Evolutionary conservation across 1,140 invertebrate genomes (phyloP).

Genomic region (Leptopilina clavipes): DNA sequence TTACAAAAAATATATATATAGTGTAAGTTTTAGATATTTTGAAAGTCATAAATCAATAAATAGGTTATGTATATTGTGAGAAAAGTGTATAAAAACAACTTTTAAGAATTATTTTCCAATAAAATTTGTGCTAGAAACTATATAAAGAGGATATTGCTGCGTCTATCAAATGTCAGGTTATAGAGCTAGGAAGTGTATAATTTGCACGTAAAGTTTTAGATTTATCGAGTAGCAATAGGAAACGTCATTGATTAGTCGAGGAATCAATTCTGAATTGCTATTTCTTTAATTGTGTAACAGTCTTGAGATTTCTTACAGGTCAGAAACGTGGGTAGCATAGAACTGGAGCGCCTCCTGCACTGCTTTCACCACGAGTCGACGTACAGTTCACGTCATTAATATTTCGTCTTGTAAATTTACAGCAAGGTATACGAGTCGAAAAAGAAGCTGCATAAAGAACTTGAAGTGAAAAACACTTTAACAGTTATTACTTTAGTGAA

Average conservation of each 20-base stretch:
- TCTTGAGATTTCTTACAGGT: neutral
- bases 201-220: neutral
- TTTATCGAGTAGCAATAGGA: neutral
- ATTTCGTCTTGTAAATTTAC: neutral
- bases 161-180: neutral
- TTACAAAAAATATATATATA: no score
- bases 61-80: no score
- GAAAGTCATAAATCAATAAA: no score
- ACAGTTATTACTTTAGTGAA: neutral
- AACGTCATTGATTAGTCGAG: slow-evolving; percentile 20
- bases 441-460: neutral
- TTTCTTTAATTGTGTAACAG: slow-evolving; percentile 18
- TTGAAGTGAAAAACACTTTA: neutral
- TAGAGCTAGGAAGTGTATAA: neutral
- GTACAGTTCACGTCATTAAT: neutral
- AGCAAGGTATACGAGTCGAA: neutral
- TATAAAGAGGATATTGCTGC: no score
- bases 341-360: slow-evolving; percentile 20
- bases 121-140: no score
- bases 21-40: no score
- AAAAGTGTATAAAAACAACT: neutral
- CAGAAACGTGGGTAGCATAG: slow-evolving; percentile 26
- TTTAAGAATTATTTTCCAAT: neutral
- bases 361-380: slow-evolving; percentile 24
- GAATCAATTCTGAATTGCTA: slow-evolving; percentile 15